Evolutionary conservation across 1,140 invertebrate genomes (phyloP), one percentile per base, ranked within the genome.

Genomic region (Musca domestica): DNA sequence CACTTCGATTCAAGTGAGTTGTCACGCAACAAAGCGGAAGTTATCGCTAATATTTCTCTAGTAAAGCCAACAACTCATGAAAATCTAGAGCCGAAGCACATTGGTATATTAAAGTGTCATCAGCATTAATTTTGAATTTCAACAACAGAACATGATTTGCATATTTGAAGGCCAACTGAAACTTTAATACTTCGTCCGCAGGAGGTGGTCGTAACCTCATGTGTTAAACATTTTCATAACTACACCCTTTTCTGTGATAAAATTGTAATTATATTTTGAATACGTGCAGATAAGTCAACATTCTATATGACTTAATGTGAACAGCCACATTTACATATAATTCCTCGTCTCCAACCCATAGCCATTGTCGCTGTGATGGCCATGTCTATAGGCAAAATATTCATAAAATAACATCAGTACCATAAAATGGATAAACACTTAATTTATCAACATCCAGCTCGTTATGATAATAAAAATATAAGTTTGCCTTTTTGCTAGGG

Each of bases 401-500:
- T 19, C 56, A 41, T 61, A 61, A 61, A 61, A 61, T 58, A 58
- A 58, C 54, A 41, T 41, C 23, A 61, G 56, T n/a, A 61, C 27
- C 56, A 61, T 61, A 61, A 65, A 65, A 65, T 49, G 64, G 64
- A 65, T 65, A 65, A 65, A 65, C 64, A 65, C 64, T 65, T 65
- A 65, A 25, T 65, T 65, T 65, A 65, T 65, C 64, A 65, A 65
- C 46, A 65, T 49, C 47, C 46, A 49, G 46, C 22, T 51, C 48
- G 64, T 65, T 65, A 65, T 65, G 46, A 25, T 49, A 65, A 65
- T 65, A 64, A 64, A 64, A 17, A n/a, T 61, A 20, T 34, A 27
- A 58, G 15, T 7, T 25, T n/a, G 27, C 56, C 56, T 61, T 51
- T 51, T 41, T 41, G 34, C 5, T 10, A 41, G 34, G 12, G 34